These are phyloP conservation scores for Chelmon rostratus DNA, from an alignment of 2,797 vertebrate species.

Conservation along the genomic window DNA sequence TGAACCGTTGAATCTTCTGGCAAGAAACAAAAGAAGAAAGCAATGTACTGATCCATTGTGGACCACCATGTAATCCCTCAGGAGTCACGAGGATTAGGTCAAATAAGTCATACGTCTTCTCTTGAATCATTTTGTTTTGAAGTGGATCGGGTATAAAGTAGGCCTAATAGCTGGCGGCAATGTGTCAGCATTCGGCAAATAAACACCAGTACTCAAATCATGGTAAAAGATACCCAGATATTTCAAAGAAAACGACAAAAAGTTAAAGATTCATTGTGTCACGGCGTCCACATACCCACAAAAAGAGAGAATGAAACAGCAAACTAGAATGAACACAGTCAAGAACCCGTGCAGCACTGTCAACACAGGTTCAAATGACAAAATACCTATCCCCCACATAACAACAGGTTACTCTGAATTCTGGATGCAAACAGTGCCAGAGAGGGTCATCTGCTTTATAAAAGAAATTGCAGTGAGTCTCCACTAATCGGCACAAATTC, in stretches of 20 bases:
- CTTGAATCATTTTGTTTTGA: slow-evolving; percentile 45
- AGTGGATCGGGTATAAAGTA: slow-evolving; percentile 33
- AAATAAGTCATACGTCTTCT: slow-evolving; percentile 58
- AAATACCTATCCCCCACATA: slow-evolving; percentile 37
- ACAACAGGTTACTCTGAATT: slow-evolving; percentile 29
- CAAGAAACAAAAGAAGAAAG: slow-evolving; percentile 55
- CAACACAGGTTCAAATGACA: slow-evolving; percentile 55
- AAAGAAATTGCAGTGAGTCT: slow-evolving; percentile 28
- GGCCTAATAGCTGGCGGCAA: slow-evolving; percentile 8
- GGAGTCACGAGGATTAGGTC: slow-evolving; percentile 61
- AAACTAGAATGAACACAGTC: slow-evolving; percentile 21
- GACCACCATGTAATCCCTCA: slow-evolving; percentile 49
- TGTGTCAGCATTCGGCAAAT: slow-evolving; percentile 33
- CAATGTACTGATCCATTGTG: slow-evolving; percentile 31
- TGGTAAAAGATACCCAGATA: slow-evolving; percentile 3
- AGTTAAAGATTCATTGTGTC: slow-evolving; percentile 10
- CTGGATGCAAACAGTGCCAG: slow-evolving; percentile 10
- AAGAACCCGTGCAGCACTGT: slow-evolving; percentile 36
- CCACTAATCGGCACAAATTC: slow-evolving; percentile 30
- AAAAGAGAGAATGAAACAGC: slow-evolving; percentile 5
- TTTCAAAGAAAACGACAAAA: slow-evolving; percentile 15
- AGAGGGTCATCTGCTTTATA: slow-evolving; percentile 9
- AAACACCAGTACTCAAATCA: slow-evolving; percentile 8
- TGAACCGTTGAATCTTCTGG: slow-evolving; percentile 46
- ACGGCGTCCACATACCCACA: background rate